These are phyloP conservation scores for Calameuta filiformis DNA, from an alignment of 2,888 invertebrate species.

Conservation along the genomic window DNA sequence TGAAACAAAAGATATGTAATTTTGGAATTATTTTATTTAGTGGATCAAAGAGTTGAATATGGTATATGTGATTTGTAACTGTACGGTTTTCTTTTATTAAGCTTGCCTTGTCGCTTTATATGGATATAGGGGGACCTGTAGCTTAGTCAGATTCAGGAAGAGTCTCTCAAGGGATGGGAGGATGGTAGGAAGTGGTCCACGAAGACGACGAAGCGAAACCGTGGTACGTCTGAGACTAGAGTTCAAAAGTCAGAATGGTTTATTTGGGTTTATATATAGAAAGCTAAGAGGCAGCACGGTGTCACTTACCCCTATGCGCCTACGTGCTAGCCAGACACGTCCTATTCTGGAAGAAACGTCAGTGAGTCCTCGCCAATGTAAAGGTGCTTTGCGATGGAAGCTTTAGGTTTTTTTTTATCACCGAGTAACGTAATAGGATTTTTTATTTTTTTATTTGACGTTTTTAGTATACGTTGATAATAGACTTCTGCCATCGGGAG, in stretches of 20 bases:
- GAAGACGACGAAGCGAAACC: background rate
- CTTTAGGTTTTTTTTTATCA: background rate
- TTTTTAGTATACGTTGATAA: background rate
- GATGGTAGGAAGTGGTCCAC: background rate
- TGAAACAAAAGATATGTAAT: background rate
- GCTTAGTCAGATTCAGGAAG: background rate
- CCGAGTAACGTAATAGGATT: background rate
- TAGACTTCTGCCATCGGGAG: background rate
- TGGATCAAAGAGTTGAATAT: background rate
- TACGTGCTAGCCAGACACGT: background rate
- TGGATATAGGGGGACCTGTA: background rate
- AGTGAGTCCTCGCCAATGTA: background rate
- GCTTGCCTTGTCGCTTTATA: background rate
- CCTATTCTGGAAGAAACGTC: background rate
- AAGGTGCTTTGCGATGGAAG: background rate
- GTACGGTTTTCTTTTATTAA: background rate
- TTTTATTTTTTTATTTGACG: background rate
- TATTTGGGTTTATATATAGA: slow-evolving; percentile 65
- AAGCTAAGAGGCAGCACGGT: slow-evolving; percentile 52
- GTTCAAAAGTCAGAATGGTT: slow-evolving; percentile 61
- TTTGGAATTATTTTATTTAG: background rate
- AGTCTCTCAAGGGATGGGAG: background rate
- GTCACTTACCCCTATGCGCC: slow-evolving; percentile 58
- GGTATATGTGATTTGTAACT: background rate
- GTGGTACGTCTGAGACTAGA: slow-evolving; percentile 24